Conservation (phyloP, 2,888 invertebrate genomes). For the Nymphalis urticae region DNA sequence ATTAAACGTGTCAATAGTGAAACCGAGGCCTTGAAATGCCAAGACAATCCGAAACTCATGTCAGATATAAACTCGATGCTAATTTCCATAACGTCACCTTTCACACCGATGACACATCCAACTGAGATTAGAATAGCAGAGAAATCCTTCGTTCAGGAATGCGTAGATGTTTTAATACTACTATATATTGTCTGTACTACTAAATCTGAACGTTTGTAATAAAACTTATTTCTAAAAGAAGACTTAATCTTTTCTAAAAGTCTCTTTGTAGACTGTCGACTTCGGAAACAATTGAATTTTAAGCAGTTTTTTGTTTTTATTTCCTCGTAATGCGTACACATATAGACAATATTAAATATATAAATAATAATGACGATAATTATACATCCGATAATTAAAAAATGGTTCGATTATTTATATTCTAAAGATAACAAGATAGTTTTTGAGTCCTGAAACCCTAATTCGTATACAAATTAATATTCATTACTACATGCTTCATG, state of each 20-base stretch:
- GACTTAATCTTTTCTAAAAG: neutral
- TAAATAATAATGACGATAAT: too few relatives aligned
- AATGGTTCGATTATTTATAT: too few relatives aligned
- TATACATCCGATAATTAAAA: too few relatives aligned
- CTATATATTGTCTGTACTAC: neutral
- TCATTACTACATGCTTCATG: too few relatives aligned
- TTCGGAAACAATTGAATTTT: too few relatives aligned
- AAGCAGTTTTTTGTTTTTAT: too few relatives aligned
- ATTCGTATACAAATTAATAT: too few relatives aligned
- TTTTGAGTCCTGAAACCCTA: too few relatives aligned
- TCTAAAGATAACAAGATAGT: too few relatives aligned
- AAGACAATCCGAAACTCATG: constrained; percentile 62
- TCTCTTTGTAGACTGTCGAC: too few relatives aligned
- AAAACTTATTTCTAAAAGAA: neutral
- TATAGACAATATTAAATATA: too few relatives aligned
- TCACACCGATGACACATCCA: constrained; percentile 55
- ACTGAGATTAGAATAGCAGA: constrained; percentile 25
- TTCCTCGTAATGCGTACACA: too few relatives aligned
- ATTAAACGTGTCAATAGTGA: constrained; percentile 61
- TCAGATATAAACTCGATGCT: constrained; percentile 64
- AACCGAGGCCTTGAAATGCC: constrained; percentile 66
- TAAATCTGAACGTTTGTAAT: neutral
- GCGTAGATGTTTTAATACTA: neutral
- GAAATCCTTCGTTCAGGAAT: constrained; percentile 25
- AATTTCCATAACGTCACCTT: constrained; percentile 78